These are phyloP conservation scores for Remorina albescens DNA, from an alignment of 2,797 vertebrate genomes.

Conservation along the genomic window DNA sequence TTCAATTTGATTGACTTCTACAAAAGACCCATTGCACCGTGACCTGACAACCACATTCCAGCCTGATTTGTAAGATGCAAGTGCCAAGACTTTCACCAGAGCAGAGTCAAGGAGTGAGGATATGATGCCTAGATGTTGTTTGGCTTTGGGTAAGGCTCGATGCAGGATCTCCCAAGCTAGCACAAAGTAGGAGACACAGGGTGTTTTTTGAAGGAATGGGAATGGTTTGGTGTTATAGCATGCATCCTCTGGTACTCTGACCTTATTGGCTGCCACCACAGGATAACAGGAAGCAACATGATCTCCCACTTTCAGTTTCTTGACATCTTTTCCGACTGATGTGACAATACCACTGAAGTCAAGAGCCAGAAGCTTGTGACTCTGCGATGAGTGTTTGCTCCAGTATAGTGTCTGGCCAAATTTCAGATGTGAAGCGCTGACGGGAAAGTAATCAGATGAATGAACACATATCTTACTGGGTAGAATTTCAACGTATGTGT, in stretches of 20 bases:
- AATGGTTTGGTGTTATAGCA: constrained; percentile 85
- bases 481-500: constrained; percentile 78
- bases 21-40: constrained; percentile 54
- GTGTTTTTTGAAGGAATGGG: constrained; percentile 80
- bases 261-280: constrained; percentile 77
- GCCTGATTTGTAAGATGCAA: constrained; percentile 73
- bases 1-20: constrained; percentile 59
- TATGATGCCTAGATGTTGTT: constrained; percentile 77
- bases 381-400: constrained; percentile 81
- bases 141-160: constrained; percentile 76
- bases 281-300: constrained; percentile 86
- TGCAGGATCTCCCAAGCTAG: constrained; percentile 87
- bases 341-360: constrained; percentile 86
- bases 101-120: constrained; percentile 70
- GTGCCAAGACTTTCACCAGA: constrained; percentile 74
- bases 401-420: constrained; percentile 87
- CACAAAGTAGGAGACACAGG: constrained; percentile 88
- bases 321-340: constrained; percentile 80
- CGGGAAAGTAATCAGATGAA: constrained; percentile 87
- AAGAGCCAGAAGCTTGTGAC: constrained; percentile 82
- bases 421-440: constrained; percentile 80
- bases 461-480: constrained; percentile 84
- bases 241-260: constrained; percentile 80
- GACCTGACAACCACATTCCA: constrained; percentile 67
- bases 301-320: constrained; percentile 86